phyloP scores from a whole-genome alignment of 1,140 invertebrate genomes.

The Diachasmimorpha longicaudata region DNA sequence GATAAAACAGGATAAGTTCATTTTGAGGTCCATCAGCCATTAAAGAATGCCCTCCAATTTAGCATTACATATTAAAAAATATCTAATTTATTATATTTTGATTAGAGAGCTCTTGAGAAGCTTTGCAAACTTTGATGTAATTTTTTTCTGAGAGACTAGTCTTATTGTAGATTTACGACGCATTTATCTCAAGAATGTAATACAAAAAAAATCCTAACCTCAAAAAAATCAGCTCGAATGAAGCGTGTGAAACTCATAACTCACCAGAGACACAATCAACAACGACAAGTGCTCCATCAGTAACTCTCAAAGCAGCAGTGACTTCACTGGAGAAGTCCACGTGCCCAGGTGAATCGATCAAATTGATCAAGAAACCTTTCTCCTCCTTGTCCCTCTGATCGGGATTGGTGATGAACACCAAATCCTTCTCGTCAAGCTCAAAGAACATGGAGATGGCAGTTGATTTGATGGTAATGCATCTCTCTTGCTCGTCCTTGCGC shows the following conservation, averaged over 20 bases:
- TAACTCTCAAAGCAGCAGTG: conserved; percentile 97
- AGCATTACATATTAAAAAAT: too few relatives aligned
- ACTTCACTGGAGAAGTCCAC: conserved; percentile 99
- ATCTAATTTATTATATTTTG: too few relatives aligned
- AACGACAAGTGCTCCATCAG: conserved; percentile 98
- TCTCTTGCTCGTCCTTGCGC: conserved; percentile 98
- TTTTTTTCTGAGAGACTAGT: too few relatives aligned
- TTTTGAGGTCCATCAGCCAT: too few relatives aligned
- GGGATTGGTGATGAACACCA: conserved; percentile 85
- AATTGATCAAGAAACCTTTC: conserved; percentile 98
- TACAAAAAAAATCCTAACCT: too few relatives aligned
- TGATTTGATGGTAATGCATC: conserved; percentile 99
- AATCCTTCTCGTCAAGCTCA: conserved; percentile 90
- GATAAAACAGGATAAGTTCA: too few relatives aligned
- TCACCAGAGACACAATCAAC: conserved; percentile 99
- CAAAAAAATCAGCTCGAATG: background rate
- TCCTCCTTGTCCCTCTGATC: conserved; percentile 89
- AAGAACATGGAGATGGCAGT: conserved; percentile 99
- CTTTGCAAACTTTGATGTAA: too few relatives aligned
- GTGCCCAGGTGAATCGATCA: conserved; percentile 99
- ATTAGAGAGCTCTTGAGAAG: too few relatives aligned
- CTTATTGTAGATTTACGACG: too few relatives aligned
- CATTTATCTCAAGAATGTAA: too few relatives aligned
- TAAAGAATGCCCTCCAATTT: too few relatives aligned
- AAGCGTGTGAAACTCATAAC: conserved; percentile 19